phyloP scores from a whole-genome alignment of 2,888 invertebrate genomes.

The Rhagium mordax region DNA sequence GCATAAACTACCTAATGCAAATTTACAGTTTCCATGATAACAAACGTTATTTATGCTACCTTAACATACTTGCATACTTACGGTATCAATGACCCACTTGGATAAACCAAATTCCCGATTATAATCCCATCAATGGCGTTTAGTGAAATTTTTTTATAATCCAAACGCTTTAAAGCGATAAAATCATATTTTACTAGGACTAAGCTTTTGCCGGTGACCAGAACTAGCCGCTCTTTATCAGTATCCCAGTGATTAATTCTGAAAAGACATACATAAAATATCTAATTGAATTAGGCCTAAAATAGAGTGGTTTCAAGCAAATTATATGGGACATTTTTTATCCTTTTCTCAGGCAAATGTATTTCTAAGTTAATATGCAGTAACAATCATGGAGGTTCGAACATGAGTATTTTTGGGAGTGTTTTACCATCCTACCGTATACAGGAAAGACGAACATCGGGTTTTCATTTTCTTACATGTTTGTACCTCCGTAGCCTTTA shows the following conservation, averaged over 20 bases:
- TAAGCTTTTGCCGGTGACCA: conserved; percentile 82
- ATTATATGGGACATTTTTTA: too few relatives aligned
- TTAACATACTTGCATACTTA: conserved; percentile 73
- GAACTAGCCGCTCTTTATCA: conserved; percentile 85
- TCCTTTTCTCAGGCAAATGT: too few relatives aligned
- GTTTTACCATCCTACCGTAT: too few relatives aligned
- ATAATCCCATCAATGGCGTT: conserved; percentile 81
- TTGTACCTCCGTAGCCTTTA: too few relatives aligned
- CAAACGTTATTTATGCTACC: not conserved
- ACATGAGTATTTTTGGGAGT: too few relatives aligned
- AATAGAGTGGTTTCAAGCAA: too few relatives aligned
- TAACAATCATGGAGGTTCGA: too few relatives aligned
- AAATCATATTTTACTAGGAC: conserved; percentile 89
- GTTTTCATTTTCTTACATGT: too few relatives aligned
- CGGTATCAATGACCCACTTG: conserved; percentile 86
- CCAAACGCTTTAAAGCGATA: conserved; percentile 83
- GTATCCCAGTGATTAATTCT: conserved; percentile 92
- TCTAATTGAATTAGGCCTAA: too few relatives aligned
- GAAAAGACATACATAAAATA: conserved; percentile 60
- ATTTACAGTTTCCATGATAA: not conserved
- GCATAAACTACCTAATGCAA: too few relatives aligned
- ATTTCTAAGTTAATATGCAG: too few relatives aligned
- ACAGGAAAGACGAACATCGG: too few relatives aligned
- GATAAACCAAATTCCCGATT: conserved; percentile 86
- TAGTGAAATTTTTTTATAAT: conserved; percentile 79